Base-by-base conservation (phyloP, 2,797 vertebrate species). In the Coilia nasus region DNA sequence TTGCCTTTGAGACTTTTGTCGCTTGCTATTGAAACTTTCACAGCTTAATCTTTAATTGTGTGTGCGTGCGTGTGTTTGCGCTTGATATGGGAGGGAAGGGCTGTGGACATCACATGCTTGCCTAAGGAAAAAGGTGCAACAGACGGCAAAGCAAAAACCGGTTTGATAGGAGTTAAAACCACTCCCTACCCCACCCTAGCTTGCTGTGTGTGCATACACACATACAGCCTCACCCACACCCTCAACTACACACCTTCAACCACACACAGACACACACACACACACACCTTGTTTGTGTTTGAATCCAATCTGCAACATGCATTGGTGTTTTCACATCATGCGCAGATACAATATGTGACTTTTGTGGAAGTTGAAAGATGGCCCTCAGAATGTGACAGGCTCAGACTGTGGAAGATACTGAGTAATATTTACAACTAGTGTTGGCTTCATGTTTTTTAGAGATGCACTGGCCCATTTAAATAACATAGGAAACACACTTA, bases 21-120 rank as follows among this genome's bases (percentile, higher is more conserved):
- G 25, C 47, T 83, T 62, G 25, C 23, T 41, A 41, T 84, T 6
- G 46, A 2, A 50, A 10, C 0, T 57, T 78, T 44, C 31, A 78
- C 1, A 35, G 15, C 10, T 35, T n/a, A 54, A 23, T 59, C 54
- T 7, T 23, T 35, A 59, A 78, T 28, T 35, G 6, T 44, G 35
- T 80, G 75, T 46, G 35, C 19, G 62, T 6, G 83, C 6, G 17
- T n/a, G 44, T n/a, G 86, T 88, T 46, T 67, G 81, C 35, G n/a
- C 57, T 54, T 31, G 67, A 35, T 71, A 35, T 71, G 67, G 67
- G 67, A 35, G 67, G 67, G 67, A 31, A 71, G 31, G 28, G 67
- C 11, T 35, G 28, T 71, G 28, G 67, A 71, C 67, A 31, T 15
- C 31, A 17, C 12, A 35, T 78, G 31, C 71, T 78, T 21, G 17